Base-by-base conservation (phyloP, 2,113 vertebrate genomes). In the Notiomystis cincta region DNA sequence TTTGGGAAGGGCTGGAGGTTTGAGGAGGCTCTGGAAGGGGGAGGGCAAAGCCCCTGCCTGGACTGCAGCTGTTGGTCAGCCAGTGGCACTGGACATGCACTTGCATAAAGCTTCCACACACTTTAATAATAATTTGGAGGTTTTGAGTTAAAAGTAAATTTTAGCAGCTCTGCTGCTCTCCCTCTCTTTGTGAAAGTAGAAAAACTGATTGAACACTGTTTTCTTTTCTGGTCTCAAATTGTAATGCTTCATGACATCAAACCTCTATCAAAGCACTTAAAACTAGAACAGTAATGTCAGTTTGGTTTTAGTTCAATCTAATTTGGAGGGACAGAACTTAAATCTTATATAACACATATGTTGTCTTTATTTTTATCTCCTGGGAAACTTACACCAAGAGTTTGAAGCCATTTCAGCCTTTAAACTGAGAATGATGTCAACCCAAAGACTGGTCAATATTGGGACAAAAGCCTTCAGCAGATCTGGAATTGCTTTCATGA, bases 271-370 rank as follows among this genome's bases (percentile, higher is more conserved):
- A 19, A 83, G 9, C 30, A 57, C 40, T 86, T 64, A 67, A 67
- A 92, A 66, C 10, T 72, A 65, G 86, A 90, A 27, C 42, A 88
- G 71, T 37, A 76, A 64, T 13, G n/a, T 19, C 67, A 77, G 15
- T 62, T 69, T 61, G 51, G 50, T 66, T 83, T 94, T 38, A 92
- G 60, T 54, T 97, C 64, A 93, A 90, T 91, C 78, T 95, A 84
- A 90, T 72, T 93, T 11, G 60, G 78, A 96, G n/a, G 48, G 42
- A 88, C 66, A 82, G 38, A 88, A 57, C 61, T 95, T 64, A 69
- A 91, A 75, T 79, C 58, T 77, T 75, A 19, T 18, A 90, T 9
- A 90, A 94, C 60, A 93, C 82, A 83, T 95, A 90, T 65, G 31
- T 23, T 4, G 73, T 66, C 61, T 90, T 92, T 62, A 72, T 54